Base-by-base conservation (phyloP, 2,888 invertebrate species). In the Antheraea yamamai region DNA sequence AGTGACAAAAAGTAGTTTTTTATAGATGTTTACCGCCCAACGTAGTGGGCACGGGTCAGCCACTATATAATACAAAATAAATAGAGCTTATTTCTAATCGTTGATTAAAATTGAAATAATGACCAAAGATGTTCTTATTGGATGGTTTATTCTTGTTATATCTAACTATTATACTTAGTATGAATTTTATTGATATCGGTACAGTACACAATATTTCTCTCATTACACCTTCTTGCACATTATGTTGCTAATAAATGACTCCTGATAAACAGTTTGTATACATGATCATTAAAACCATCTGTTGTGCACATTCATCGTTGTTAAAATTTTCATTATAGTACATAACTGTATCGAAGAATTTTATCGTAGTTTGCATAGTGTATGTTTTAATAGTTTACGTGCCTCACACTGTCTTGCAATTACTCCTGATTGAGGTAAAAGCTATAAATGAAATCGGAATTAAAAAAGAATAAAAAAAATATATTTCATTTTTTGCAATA, bases 261-360 rank as follows among this genome's bases (percentile, higher is more conserved):
- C 39, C 70, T 39, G 70, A 70, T 70, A 70, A 70, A 70, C 70
- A 70, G 39, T n/a, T 39, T 20, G 4, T 70, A 39, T 70, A 16
- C 64, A 30, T 3, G 39, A 70, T 70, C 70, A 39, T 70, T 70
- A 70, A 70, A 35, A n/a, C 39, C 70, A 70, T 70, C 70, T 70
- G 70, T 39, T 39, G n/a, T 7, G 20, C 70, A 70, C 39, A 39
- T 70, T 68, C n/a, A n/a, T n/a, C 7, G 16, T 39, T 68, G 39
- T 16, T 1, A 20, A 68, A 6, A 35, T 68, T 23, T 64, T 64
- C 18, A 64, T 18, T 26, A 12, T 23, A 26, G 64, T 64, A 23
- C 64, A 26, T 26, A n/a, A 26, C 20, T 2, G 6, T 14, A 26
- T 61, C 12, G 61, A 61, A 61, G 23, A 61, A 8, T 64, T 23